These are phyloP conservation scores for Sarcophaga bullata DNA, from an alignment of 1,140 invertebrate genomes.

Conservation along the genomic window DNA sequence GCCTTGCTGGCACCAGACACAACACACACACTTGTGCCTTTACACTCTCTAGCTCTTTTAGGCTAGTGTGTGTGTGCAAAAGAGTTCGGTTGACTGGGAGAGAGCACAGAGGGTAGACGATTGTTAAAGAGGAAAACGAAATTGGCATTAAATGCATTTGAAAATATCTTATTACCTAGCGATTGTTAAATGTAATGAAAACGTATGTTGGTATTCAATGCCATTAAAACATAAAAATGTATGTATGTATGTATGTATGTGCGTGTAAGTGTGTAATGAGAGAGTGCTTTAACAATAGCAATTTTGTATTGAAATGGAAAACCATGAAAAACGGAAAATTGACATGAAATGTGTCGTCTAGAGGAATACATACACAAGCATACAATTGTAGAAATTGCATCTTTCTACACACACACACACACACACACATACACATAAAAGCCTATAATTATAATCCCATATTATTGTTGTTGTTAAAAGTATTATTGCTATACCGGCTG, in stretches of 20 bases:
- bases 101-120: background rate
- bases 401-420: background rate
- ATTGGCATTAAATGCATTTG: slow-evolving; percentile 24
- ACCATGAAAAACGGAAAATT: slow-evolving; percentile 18
- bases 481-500: background rate
- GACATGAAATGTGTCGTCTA: background rate
- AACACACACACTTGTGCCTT: background rate
- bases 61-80: background rate
- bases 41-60: background rate
- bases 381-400: slow-evolving; percentile 18
- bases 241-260: background rate
- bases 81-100: too few species aligned
- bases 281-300: background rate
- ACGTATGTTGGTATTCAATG: background rate
- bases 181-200: slow-evolving; percentile 5
- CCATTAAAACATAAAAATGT: background rate
- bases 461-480: slow-evolving; percentile 15
- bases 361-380: background rate
- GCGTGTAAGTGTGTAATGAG: too few species aligned
- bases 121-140: background rate
- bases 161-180: slow-evolving; percentile 15
- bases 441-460: slow-evolving; percentile 12
- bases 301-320: background rate
- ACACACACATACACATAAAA: slow-evolving; percentile 1
- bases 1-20: background rate